Evolutionary conservation across 2,797 vertebrate species (phyloP).

Genomic region (Neopelma chrysocephalum): DNA sequence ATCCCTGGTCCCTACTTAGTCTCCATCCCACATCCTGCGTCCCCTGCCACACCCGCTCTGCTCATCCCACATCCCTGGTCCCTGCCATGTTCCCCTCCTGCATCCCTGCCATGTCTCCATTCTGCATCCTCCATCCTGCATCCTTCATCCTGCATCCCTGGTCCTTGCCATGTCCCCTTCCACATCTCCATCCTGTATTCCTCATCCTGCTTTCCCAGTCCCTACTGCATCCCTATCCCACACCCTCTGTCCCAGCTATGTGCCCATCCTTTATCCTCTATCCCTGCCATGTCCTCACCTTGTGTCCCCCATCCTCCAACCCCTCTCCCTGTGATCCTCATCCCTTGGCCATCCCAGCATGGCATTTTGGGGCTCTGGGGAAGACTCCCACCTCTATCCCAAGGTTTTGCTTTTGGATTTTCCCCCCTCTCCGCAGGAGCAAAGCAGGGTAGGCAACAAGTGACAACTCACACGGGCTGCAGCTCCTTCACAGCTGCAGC

Average conservation of each 20-base stretch:
- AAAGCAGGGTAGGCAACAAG: neutral
- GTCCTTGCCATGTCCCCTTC: neutral
- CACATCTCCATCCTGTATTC: too few species aligned
- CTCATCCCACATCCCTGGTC: neutral
- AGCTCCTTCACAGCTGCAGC: neutral
- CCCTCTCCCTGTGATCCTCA: neutral
- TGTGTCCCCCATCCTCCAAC: neutral
- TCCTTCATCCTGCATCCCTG: neutral
- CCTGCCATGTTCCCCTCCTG: neutral
- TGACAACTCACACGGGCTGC: neutral
- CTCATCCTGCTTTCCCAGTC: neutral
- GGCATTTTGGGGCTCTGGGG: neutral
- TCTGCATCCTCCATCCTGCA: neutral
- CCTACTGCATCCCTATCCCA: neutral
- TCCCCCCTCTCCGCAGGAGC: fast-evolving
- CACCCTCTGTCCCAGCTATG: neutral
- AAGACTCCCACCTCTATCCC: neutral
- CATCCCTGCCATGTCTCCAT: neutral
- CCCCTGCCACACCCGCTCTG: too few species aligned
- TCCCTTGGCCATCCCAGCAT: neutral
- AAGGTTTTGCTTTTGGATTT: neutral
- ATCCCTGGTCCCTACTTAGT: neutral
- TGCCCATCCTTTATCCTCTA: neutral
- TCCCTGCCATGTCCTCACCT: neutral
- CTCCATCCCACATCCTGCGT: neutral